phyloP scores from a whole-genome alignment of 2,888 invertebrate genomes.

The Lingula anatina region DNA sequence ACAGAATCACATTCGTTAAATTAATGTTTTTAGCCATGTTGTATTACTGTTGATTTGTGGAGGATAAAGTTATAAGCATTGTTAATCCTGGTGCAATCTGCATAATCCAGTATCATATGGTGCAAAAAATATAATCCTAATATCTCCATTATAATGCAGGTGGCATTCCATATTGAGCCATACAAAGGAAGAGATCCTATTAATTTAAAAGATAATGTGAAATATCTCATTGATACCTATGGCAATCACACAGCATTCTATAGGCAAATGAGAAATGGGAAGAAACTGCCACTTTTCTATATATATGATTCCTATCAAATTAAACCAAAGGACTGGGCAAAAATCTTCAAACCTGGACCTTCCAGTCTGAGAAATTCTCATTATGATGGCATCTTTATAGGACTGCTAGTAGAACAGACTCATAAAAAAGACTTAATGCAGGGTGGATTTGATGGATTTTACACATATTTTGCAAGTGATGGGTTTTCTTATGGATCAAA shows the following conservation, averaged over 20 bases:
- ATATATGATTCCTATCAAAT: slow-evolving; percentile 64
- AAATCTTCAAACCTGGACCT: slow-evolving; percentile 43
- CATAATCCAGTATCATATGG: too few relatives aligned
- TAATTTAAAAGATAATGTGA: slow-evolving; percentile 44
- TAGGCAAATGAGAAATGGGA: slow-evolving; percentile 27
- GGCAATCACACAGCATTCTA: slow-evolving; percentile 60
- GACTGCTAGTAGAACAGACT: slow-evolving; percentile 58
- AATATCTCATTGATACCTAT: slow-evolving; percentile 51
- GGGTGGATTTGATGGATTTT: slow-evolving; percentile 58
- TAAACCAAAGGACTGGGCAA: slow-evolving; percentile 57
- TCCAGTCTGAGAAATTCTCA: slow-evolving; percentile 57
- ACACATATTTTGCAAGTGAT: slow-evolving; percentile 64
- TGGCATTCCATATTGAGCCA: slow-evolving; percentile 62
- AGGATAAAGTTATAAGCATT: too few relatives aligned
- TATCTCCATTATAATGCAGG: slow-evolving; percentile 28
- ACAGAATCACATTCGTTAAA: too few relatives aligned
- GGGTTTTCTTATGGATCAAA: slow-evolving; percentile 64
- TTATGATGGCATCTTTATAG: slow-evolving; percentile 61
- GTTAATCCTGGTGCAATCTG: too few relatives aligned
- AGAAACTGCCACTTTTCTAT: slow-evolving; percentile 60
- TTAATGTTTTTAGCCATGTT: too few relatives aligned
- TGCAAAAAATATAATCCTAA: background rate
- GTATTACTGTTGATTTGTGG: too few relatives aligned
- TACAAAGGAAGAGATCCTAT: slow-evolving; percentile 50
- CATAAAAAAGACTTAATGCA: slow-evolving; percentile 53